Evolutionary conservation across 2,113 vertebrate species (phyloP), one percentile per base, ranked within the genome.

Genomic region (Coptodon rendalli): DNA sequence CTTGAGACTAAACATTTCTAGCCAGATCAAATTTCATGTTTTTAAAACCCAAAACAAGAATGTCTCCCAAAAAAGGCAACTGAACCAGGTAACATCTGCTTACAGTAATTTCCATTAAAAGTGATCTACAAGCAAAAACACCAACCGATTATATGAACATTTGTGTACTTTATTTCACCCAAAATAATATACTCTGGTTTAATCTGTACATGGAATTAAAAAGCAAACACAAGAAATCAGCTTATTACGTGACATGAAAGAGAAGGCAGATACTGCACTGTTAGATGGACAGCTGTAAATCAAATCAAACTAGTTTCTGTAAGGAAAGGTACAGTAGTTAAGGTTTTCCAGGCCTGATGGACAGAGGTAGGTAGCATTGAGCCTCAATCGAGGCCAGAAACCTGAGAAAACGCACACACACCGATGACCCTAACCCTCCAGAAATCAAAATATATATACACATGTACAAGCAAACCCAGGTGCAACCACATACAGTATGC

Each of bases 341-440:
- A 95, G 84, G 92, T 92, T 95, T 94, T 87, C 89, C 93, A 95
- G 93, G 92, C 82, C 81, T 88, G 84, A 93, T 63, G 56, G 88
- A 89, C 45, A 92, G 96, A 97, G 96, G 96, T 96, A 97, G 96
- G 87, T 94, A 93, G 87, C 76, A 94, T 57, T 61, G 68, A 89
- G 90, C 90, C 93, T 66, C 61, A 12, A 7, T 63, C 79, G 87
- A 85, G 89, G 87, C 87, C 84, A 92, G 83, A 94, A 94, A 94
- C 94, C 95, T 96, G 95, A 96, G 95, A 91, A 95, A 95, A 94
- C 89, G 40, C 89, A 61, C 88, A 87, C 66, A 59, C 86, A 88
- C 71, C 38, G 29, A 54, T 76, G n/a, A 93, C 83, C 93, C 79
- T 87, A 71, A 93, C 27, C 93, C 89, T 92, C 81, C 90, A 94